Conservation (phyloP, 2,113 vertebrate species). For the Cryptomyrus ogoouensis region DNA sequence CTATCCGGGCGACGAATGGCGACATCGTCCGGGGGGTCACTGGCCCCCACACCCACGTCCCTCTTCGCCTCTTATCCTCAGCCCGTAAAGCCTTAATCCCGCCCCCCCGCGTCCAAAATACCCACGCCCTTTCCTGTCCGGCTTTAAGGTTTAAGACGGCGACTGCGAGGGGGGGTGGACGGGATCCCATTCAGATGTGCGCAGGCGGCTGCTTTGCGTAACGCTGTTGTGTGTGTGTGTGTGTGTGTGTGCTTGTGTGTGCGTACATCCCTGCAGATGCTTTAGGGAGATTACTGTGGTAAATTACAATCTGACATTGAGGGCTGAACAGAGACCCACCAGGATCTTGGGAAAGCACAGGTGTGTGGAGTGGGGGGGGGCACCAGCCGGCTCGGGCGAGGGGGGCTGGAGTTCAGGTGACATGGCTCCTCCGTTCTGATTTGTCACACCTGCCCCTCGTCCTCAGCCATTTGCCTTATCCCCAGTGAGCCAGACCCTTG, state of each 20-base stretch:
- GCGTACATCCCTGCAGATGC: background rate
- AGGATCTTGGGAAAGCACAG: background rate
- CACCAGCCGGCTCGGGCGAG: background rate
- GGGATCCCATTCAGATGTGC: background rate
- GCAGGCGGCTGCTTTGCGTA: background rate
- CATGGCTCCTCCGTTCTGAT: background rate
- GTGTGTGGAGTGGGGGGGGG: background rate
- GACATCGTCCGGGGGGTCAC: background rate
- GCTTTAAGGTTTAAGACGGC: background rate
- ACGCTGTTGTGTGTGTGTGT: background rate
- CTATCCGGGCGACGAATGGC: background rate
- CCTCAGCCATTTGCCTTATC: background rate
- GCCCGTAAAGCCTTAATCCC: background rate
- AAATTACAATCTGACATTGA: background rate
- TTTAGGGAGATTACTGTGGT: conserved; percentile 6
- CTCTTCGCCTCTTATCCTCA: background rate
- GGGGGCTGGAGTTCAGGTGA: background rate
- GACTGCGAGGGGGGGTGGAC: background rate
- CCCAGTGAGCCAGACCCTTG: background rate
- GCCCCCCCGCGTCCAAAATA: background rate
- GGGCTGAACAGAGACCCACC: background rate
- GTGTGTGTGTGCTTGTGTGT: background rate
- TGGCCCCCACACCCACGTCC: background rate
- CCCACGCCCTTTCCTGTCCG: background rate
- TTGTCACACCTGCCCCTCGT: background rate